Base-by-base conservation (phyloP, 1,140 invertebrate species). In the Hycleus cichorii region DNA sequence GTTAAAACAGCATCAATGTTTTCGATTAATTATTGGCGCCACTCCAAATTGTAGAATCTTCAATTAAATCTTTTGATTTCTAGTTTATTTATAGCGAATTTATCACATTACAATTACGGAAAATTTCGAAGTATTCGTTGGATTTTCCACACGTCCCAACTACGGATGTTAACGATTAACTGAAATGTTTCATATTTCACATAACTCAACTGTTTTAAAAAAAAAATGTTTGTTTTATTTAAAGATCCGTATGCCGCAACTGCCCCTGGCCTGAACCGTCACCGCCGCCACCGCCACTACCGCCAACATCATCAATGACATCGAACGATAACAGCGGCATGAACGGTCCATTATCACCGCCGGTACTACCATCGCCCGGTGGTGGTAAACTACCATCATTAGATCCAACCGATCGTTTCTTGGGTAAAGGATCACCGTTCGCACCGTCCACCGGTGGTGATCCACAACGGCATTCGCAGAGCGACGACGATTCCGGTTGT, bases 401-500 rank as follows among this genome's bases (percentile, higher is more conserved):
- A 7, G 75, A 76, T 51, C 61, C 75, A 74, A 60, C 70, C 2
- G 74, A 77, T 50, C 62, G 74, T 8, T 69, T 76, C 45, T 66
- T 81, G 68, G 73, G 73, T 9, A 75, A 80, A 76, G 70, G 77
- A 70, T 60, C 78, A 7, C 70, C 72, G 1, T 72, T 73, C 45
- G 63, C 66, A 1, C 68, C 64, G 8, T 65, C 68, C 5, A 56
- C 64, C 3, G 64, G 55, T 3, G 58, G 77, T 43, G 83, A 91
- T 71, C 88, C 88, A 60, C 90, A 93, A 68, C 76, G 92, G 40
- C 91, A 95, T 70, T 94, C 91, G 3, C 93, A 95, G 68, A 94
- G 90, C 46, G 95, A 97, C 75, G 94, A 97, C 72, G 95, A 98
- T 77, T 95, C 91, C 46, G 95, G 95, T 6, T 98, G 95, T 72